Evolutionary conservation across 2,888 invertebrate genomes (phyloP), one percentile per base, ranked within the genome.

Genomic region (Ornithoptera priamus): DNA sequence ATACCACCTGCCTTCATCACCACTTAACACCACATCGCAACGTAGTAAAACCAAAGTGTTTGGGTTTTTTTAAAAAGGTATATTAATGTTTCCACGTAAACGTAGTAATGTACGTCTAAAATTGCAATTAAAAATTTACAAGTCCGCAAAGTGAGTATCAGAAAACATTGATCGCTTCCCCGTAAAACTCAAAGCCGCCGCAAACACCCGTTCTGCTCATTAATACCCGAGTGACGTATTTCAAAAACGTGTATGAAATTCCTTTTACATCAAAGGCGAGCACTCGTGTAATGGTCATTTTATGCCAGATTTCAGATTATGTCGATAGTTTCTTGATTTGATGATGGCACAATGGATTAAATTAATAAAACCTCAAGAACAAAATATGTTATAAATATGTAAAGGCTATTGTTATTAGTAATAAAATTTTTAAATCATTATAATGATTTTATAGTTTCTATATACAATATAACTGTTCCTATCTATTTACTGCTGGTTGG

Each of bases 211-310:
- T 30, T 1, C 36, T 18, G 7, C 18, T 60, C 30, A 60, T 60
- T 36, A 60, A 60, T 60, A 36, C 60, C 18, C 17, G 60, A 20
- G 36, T 17, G 60, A 36, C 36, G 60, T 60, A 58, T 36, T 36
- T 8, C 36, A 60, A 36, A 60, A 24, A 60, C 60, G 36, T 60
- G 60, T 36, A 60, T 18, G 30, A 36, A 60, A 60, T 60, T 36
- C 30, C 36, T 22, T 60, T 60, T 24, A 63, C 24, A 8, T 63
- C 22, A 58, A 58, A 58, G 57, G 57, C 56, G 18, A 20, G 20
- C 22, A 10, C 4, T 22, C 8, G 46, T 58, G 22, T n/a, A 8
- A 58, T 58, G 8, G 24, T 22, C 57, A 22, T 58, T 22, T 10
- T 58, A 58, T n/a, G 15, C n/a, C 57, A 10, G 3, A 58, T 53